phyloP scores from a whole-genome alignment of 2,888 invertebrate genomes.

The Lepidocyrtinus sp. region DNA sequence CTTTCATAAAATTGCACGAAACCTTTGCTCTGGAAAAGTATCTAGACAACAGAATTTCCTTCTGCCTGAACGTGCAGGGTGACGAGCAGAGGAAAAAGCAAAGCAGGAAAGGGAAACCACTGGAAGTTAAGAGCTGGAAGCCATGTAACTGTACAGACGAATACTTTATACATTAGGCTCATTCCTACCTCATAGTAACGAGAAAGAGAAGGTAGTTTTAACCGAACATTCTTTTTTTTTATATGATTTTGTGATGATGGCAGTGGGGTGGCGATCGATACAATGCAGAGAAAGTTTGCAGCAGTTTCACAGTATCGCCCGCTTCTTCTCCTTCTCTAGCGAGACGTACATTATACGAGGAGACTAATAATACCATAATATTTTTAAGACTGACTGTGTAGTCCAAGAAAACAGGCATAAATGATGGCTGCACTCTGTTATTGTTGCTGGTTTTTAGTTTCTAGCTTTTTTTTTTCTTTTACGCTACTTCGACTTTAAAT shows the following conservation, averaged over 20 bases:
- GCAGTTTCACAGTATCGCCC: constrained; percentile 51
- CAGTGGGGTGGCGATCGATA: constrained; percentile 64
- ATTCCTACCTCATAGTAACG: not conserved
- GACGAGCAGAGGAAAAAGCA: too few relatives aligned
- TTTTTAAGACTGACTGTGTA: constrained; percentile 1
- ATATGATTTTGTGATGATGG: not conserved
- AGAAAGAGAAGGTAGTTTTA: not conserved
- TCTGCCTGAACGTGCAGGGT: too few relatives aligned
- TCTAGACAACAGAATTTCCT: too few relatives aligned
- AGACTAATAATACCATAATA: constrained; percentile 24
- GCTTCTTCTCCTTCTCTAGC: not conserved
- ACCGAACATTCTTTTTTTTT: not conserved
- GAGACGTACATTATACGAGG: not conserved
- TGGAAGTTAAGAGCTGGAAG: too few relatives aligned
- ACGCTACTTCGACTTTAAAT: not conserved
- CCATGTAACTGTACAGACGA: too few relatives aligned
- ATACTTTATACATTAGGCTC: not conserved
- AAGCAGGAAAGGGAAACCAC: too few relatives aligned
- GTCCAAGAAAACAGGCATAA: constrained; percentile 19
- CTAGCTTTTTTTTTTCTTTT: constrained; percentile 2
- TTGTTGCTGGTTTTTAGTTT: constrained; percentile 15
- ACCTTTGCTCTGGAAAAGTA: too few relatives aligned
- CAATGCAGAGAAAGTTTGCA: constrained; percentile 70
- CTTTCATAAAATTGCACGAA: too few relatives aligned
- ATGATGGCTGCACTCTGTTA: constrained; percentile 26